A percentile compares a stretch with the other conserved stretches of the same genome.
Conservation (phyloP, 1,140 invertebrate genomes). For the Hypsibius dujardini region DNA sequence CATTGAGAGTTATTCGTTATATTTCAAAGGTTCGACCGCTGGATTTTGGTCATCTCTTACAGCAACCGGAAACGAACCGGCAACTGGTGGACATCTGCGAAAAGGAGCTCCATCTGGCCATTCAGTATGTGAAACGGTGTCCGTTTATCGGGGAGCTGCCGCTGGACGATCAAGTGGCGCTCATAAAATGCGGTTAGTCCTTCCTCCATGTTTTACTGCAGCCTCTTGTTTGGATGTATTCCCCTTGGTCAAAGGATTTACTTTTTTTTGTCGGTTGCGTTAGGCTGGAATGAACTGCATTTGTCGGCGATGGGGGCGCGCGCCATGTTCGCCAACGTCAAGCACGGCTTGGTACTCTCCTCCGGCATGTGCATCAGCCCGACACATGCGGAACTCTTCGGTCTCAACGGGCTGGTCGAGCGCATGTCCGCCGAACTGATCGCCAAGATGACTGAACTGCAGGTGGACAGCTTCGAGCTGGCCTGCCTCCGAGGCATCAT, state of each 20-base stretch:
- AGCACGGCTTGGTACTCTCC: slow-evolving; percentile 54
- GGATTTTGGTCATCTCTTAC: background rate
- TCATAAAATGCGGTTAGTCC: slow-evolving; percentile 54
- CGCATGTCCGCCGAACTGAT: slow-evolving; percentile 51
- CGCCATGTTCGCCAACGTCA: slow-evolving; percentile 51
- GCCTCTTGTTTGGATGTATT: background rate
- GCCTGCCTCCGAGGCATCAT: slow-evolving; percentile 85
- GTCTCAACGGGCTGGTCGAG: slow-evolving; percentile 41
- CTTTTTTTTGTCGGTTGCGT: background rate
- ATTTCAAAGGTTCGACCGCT: slow-evolving; percentile 6
- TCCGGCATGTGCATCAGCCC: slow-evolving; percentile 50
- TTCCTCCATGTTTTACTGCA: background rate
- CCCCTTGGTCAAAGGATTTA: background rate
- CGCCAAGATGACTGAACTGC: slow-evolving; percentile 86
- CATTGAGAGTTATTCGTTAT: background rate
- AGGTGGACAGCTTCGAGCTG: slow-evolving; percentile 83
- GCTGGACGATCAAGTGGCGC: slow-evolving; percentile 70
- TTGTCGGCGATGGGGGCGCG: slow-evolving; percentile 85
- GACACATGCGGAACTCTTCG: slow-evolving; percentile 27
- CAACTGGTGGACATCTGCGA: slow-evolving; percentile 15
- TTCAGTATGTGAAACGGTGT: slow-evolving; percentile 24
- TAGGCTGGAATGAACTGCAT: slow-evolving; percentile 84
- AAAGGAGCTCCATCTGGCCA: background rate
- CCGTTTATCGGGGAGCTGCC: slow-evolving; percentile 58
- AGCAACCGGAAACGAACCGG: slow-evolving; percentile 4